These are phyloP conservation scores for Acrocephalus arundinaceus DNA, from an alignment of 2,113 vertebrate genomes.

Conservation along the genomic window DNA sequence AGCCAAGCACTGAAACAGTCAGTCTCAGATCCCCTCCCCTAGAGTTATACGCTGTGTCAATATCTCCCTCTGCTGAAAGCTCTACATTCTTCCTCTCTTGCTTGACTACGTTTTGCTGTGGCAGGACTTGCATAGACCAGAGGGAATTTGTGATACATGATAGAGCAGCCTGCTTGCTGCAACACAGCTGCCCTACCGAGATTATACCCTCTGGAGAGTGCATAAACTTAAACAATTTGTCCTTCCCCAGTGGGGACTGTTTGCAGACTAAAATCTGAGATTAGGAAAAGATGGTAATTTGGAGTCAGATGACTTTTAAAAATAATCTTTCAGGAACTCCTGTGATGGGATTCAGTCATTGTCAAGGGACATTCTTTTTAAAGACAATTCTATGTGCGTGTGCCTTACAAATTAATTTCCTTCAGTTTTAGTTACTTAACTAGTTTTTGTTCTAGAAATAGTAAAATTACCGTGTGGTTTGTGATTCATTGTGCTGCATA, in stretches of 20 bases:
- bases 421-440: background rate
- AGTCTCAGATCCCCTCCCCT: background rate
- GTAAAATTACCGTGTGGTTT: conserved; percentile 2
- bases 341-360: background rate
- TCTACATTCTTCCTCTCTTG: conserved; percentile 37
- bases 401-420: background rate
- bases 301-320: conserved; percentile 11
- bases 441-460: conserved; percentile 51
- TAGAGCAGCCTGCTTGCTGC: background rate
- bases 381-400: background rate
- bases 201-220: background rate
- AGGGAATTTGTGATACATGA: background rate
- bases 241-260: background rate
- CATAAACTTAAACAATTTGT: background rate
- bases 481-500: conserved; percentile 1
- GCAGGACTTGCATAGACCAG: background rate
- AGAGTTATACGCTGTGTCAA: conserved; percentile 61
- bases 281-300: background rate
- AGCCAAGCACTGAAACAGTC: background rate
- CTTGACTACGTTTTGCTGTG: background rate
- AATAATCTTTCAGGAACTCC: background rate
- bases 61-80: conserved; percentile 75
- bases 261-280: background rate
- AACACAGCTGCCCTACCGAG: background rate
- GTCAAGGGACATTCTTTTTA: background rate